These are phyloP conservation scores for Hetaerina americana DNA, from an alignment of 1,140 invertebrate genomes.

Conservation along the genomic window DNA sequence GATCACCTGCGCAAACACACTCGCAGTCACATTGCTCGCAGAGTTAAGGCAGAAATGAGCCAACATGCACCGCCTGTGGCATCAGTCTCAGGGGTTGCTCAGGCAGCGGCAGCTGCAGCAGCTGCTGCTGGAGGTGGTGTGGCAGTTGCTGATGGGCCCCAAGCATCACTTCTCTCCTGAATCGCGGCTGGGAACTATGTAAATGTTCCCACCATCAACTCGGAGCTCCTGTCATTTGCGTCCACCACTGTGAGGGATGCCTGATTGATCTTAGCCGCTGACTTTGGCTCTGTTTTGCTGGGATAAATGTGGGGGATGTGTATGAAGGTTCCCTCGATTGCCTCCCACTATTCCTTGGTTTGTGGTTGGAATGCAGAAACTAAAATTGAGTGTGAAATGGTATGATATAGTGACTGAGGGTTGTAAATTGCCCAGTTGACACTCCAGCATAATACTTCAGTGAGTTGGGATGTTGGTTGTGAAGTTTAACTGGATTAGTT, in stretches of 20 bases:
- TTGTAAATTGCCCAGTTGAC: not conserved
- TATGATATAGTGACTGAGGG: not conserved
- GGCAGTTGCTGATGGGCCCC: constrained; percentile 11
- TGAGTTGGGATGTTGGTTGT: constrained; percentile 6
- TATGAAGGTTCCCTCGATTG: not conserved
- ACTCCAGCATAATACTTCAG: not conserved
- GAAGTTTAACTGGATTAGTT: constrained; percentile 6
- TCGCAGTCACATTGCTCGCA: constrained; percentile 54
- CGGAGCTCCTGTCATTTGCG: constrained; percentile 3
- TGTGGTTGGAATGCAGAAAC: not conserved
- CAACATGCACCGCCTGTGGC: constrained; percentile 17
- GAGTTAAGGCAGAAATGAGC: constrained; percentile 47
- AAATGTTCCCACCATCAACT: constrained; percentile 4
- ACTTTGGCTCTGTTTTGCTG: not conserved
- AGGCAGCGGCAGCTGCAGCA: constrained; percentile 20
- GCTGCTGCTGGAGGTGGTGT: not conserved
- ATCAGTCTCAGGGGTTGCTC: constrained; percentile 26
- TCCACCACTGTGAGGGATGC: constrained; percentile 5
- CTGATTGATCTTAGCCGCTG: not conserved
- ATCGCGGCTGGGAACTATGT: constrained; percentile 4
- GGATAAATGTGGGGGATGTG: not conserved
- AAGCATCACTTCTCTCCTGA: constrained; percentile 19
- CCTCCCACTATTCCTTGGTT: not conserved
- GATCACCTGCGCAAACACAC: constrained; percentile 67
- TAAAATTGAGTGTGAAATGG: not conserved